Evolutionary conservation across 2,113 vertebrate species (phyloP), one percentile per base, ranked within the genome.

Genomic region (Ammodytes marinus): DNA sequence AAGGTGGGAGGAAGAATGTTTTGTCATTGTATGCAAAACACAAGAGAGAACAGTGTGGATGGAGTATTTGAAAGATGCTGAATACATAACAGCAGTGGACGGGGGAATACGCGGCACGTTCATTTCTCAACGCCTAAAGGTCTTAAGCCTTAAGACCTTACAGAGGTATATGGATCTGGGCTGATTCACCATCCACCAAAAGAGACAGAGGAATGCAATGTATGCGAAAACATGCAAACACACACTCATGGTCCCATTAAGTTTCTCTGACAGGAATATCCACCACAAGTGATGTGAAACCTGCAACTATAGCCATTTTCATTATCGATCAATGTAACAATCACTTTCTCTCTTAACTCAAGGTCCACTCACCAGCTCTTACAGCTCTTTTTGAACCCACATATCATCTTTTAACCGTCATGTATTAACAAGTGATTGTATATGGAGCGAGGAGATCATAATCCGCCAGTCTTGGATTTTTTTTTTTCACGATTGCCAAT

Each of bases 1-100:
- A 73, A 65, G n/a, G 83, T 78, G 78, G 82, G 87, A 80, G 75
- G 88, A 77, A 88, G 72, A 80, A 87, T 82, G 80, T 86, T 43
- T 85, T 68, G 75, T 5, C 43, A 53, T 68, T 86, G 80, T 79
- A 59, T 72, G 59, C 49, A 64, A 67, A 88, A 72, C 59, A 65
- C 69, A 66, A 77, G 63, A 71, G 67, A 4, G 37, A 45, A 27
- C 19, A n/a, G 8, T 10, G 45, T 45, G 74, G 39, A 64, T 8
- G 54, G 47, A 69, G 52, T 64, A 10, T 74, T 64, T 87, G 74
- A 85, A 73, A 80, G 67, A 47, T 47, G 66, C 52, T 85, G 77
- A 82, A 84, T 7, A n/a, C 49, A 66, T 71, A 74, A 61, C 8
- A 27, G 9, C 8, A 27, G 72, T 58, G 4, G 61, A 77, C 77